Percentiles rank a stretch among this genome's conserved stretches.
Conservation (phyloP, 2,797 vertebrate genomes). For the Pogoniulus pusillus region DNA sequence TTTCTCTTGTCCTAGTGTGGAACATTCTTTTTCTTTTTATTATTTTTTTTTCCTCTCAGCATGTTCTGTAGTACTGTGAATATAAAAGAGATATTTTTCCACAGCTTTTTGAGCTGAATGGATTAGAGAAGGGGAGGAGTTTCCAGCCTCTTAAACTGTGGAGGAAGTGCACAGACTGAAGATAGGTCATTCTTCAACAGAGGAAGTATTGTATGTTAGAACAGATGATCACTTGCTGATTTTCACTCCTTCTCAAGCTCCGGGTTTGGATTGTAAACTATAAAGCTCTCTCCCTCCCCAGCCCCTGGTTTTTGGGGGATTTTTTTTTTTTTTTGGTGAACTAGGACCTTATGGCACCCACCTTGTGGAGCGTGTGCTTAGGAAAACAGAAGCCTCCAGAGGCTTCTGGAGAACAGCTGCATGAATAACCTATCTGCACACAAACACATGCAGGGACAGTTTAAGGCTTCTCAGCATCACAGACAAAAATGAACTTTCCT, state of each 20-base stretch:
- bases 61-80: not conserved
- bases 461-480: not conserved
- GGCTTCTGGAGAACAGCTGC: conserved; percentile 1
- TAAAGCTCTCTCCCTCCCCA: not conserved
- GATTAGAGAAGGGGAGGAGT: not conserved
- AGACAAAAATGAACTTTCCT: conserved; percentile 14
- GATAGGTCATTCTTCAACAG: not conserved
- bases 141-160: not conserved
- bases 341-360: not conserved
- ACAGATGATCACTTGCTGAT: not conserved
- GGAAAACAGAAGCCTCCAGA: not conserved
- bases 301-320: no score
- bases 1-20: not conserved
- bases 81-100: not conserved
- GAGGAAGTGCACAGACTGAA: not conserved
- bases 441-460: not conserved
- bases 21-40: not conserved
- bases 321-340: not conserved
- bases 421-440: not conserved
- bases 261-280: accelerated
- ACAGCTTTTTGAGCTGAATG: not conserved
- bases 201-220: not conserved
- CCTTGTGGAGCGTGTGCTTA: accelerated
- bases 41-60: no score
- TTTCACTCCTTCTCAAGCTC: not conserved